Evolutionary conservation across 2,888 invertebrate genomes (phyloP).

Genomic region (Octonoba sinensis): DNA sequence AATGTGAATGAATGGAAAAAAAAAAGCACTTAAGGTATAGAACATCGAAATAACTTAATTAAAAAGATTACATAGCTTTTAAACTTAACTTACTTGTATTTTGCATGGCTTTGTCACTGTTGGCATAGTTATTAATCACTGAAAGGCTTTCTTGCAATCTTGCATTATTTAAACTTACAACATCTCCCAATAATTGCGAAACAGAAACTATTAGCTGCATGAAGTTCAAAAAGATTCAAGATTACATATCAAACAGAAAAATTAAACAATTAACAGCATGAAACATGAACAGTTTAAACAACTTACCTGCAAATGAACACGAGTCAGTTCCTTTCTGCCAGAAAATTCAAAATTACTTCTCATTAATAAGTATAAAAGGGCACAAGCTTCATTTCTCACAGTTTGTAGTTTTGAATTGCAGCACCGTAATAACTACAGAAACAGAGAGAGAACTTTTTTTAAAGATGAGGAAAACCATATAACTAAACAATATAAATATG

Average conservation of each 20-base stretch:
- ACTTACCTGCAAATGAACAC: conserved; percentile 76
- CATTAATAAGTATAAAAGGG: conserved; percentile 91
- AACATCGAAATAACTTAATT: too few relatives aligned
- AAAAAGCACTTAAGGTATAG: too few relatives aligned
- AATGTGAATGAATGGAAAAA: too few relatives aligned
- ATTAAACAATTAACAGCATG: background rate
- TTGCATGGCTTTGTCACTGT: conserved; percentile 94
- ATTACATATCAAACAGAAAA: background rate
- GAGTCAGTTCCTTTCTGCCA: conserved; percentile 83
- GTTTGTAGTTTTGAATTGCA: conserved; percentile 88
- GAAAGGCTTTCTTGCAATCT: conserved; percentile 94
- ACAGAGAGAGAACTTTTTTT: too few relatives aligned
- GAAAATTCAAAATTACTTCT: conserved; percentile 93
- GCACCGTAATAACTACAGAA: conserved; percentile 76
- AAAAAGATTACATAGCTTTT: too few relatives aligned
- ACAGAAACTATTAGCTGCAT: conserved; percentile 91
- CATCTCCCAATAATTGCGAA: conserved; percentile 91
- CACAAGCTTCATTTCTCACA: conserved; percentile 90
- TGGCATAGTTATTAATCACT: conserved; percentile 91
- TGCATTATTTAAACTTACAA: conserved; percentile 91
- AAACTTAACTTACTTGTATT: conserved; percentile 77
- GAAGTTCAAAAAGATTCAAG: conserved; percentile 12
- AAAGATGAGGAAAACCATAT: too few relatives aligned
- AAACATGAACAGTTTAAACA: background rate
- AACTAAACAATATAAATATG: too few relatives aligned